Evolutionary conservation across 1,140 invertebrate species (phyloP), one percentile per base, ranked within the genome.

Genomic region (Drosophila auraria): DNA sequence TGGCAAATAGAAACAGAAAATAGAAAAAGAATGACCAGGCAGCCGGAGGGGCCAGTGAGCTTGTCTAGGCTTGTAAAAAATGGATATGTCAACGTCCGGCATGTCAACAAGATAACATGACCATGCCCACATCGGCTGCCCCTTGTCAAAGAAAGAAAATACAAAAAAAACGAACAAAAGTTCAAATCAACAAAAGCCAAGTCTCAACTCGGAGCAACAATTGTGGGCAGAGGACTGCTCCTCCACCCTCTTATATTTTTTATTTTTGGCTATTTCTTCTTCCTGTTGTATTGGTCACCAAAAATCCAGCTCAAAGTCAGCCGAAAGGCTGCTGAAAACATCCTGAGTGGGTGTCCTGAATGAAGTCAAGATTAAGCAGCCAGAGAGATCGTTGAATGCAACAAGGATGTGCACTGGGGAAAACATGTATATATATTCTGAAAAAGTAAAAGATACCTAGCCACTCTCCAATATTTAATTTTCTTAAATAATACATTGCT

Each of bases 21-120:
- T 62, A 73, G 69, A 62, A 71, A 54, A 62, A 40, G 42, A 69
- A 77, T 44, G 75, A 47, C 58, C 78, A 36, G 50, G 27, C 42
- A n/a, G 45, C 74, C 63, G 27, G 30, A 58, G 59, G 63, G 59
- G 49, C 63, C 59, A 54, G 38, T 75, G 42, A 63, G 36, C 54
- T 45, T 50, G 56, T 38, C 80, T 70, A 82, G 69, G 75, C 78
- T 83, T 71, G 74, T 87, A 87, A 91, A 91, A 91, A 91, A 91
- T 91, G 80, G 83, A 87, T 83, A 87, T 91, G 87, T 91, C 87
- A 91, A 91, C 75, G 83, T 91, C 83, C 83, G 76, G 79, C 76
- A 69, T 91, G 87, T 91, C 87, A 91, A 87, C 83, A 83, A 83
- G 87, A 91, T 91, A 91, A 91, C 80, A 71, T 72, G 71, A 65